A percentile compares a stretch with the other conserved stretches of the same genome.
phyloP scores from a whole-genome alignment of 2,113 vertebrate genomes.

The Colossoma macropomum region DNA sequence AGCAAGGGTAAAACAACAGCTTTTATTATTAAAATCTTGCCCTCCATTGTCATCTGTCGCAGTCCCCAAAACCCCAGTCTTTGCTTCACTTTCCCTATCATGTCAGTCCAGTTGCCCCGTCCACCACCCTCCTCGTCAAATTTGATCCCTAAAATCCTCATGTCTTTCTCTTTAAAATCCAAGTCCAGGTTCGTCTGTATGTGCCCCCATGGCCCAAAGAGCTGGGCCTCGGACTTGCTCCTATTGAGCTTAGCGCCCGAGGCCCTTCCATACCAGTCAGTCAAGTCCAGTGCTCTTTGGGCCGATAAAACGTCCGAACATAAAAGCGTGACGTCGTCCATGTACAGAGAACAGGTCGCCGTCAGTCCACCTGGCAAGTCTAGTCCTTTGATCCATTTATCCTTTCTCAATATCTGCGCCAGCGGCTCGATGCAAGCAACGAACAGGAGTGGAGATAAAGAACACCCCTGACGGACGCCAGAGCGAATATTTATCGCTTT shows the following conservation, averaged over 20 bases:
- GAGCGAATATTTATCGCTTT: no score
- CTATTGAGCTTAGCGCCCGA: slow-evolving; percentile 21
- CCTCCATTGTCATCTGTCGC: background rate
- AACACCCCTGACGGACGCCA: no score
- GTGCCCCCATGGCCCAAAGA: slow-evolving; percentile 20
- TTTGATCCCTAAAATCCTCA: background rate
- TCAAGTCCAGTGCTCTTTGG: slow-evolving; percentile 21
- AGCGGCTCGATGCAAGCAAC: no score
- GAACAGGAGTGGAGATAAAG: no score
- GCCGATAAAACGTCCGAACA: background rate
- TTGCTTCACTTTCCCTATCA: slow-evolving; percentile 29
- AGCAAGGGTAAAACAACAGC: slow-evolving; percentile 37
- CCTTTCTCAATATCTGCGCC: no score
- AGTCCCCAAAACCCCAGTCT: slow-evolving; percentile 45
- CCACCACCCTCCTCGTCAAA: slow-evolving; percentile 24
- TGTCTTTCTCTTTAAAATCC: background rate
- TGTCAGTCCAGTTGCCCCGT: background rate
- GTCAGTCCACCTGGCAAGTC: no score
- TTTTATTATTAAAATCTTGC: slow-evolving; percentile 47
- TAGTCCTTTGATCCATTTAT: no score
- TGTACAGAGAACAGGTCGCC: slow-evolving; percentile 13
- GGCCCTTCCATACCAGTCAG: slow-evolving; percentile 18
- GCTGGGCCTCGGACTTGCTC: slow-evolving; percentile 34
- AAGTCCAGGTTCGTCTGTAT: background rate
- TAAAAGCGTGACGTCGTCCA: slow-evolving; percentile 29